Evolutionary conservation across 1,140 invertebrate genomes (phyloP).

Genomic region (Brachionus angularis): DNA sequence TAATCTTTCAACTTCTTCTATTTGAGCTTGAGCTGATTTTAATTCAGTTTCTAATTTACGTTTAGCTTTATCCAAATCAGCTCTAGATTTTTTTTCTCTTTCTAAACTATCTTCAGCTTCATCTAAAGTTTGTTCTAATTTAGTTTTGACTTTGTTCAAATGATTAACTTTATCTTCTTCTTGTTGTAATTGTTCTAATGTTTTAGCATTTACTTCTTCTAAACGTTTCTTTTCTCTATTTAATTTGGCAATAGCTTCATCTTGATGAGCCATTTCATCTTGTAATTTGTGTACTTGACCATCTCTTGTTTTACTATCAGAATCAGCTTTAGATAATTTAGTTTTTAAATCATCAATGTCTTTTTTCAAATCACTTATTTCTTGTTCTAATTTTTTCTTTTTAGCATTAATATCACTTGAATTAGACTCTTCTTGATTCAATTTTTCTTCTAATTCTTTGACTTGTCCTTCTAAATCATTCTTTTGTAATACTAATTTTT

Average conservation of each 20-base stretch:
- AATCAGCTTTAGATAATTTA: slow-evolving; percentile 74
- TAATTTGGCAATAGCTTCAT: slow-evolving; percentile 97
- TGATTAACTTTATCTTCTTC: slow-evolving; percentile 99
- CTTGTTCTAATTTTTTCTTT: slow-evolving; percentile 93
- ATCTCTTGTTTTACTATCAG: slow-evolving; percentile 96
- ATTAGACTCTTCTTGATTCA: slow-evolving; percentile 89
- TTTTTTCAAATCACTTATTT: slow-evolving; percentile 86
- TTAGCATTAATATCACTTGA: slow-evolving; percentile 81
- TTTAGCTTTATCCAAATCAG: slow-evolving; percentile 93
- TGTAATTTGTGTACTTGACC: slow-evolving; percentile 86
- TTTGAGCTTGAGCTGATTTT: slow-evolving; percentile 95
- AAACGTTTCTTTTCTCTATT: slow-evolving; percentile 98
- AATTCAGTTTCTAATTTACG: slow-evolving; percentile 89
- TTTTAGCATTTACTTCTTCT: slow-evolving; percentile 90
- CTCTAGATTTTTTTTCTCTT: slow-evolving; percentile 95
- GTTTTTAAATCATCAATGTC: slow-evolving; percentile 92
- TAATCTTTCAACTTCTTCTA: slow-evolving; percentile 91
- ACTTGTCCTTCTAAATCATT: slow-evolving; percentile 90
- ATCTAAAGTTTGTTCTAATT: slow-evolving; percentile 93
- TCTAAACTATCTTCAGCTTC: slow-evolving; percentile 94
- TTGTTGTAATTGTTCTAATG: slow-evolving; percentile 87
- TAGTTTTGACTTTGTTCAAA: slow-evolving; percentile 95
- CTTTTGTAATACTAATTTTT: slow-evolving; percentile 90
- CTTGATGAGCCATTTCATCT: slow-evolving; percentile 93
- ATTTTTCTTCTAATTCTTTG: slow-evolving; percentile 89